phyloP scores from a whole-genome alignment of 2,113 vertebrate genomes.

The Conger conger region DNA sequence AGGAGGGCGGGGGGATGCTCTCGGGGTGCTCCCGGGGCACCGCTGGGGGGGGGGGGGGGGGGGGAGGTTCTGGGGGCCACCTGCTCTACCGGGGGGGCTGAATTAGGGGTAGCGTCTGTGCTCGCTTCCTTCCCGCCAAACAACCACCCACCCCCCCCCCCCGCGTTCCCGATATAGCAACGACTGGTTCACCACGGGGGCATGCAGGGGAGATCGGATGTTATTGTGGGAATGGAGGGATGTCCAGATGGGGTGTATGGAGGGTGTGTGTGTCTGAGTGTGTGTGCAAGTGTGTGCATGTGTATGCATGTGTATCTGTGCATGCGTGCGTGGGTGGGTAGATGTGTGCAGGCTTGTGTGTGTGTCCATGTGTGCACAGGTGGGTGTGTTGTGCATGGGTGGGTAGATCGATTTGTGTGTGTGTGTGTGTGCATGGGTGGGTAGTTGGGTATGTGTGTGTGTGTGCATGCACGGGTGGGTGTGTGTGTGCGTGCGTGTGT shows the following conservation, averaged over 20 bases:
- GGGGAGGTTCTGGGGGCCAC: neutral
- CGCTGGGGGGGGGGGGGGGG: neutral
- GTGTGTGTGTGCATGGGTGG: slow-evolving; percentile 40
- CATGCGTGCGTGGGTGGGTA: slow-evolving; percentile 22
- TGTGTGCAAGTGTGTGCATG: slow-evolving; percentile 43
- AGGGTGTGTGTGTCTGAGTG: slow-evolving; percentile 13
- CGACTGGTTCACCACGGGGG: no score
- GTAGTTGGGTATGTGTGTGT: neutral
- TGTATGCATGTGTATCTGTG: slow-evolving; percentile 55
- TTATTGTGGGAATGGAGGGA: neutral
- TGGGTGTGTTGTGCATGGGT: slow-evolving; percentile 56
- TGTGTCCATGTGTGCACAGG: slow-evolving; percentile 11
- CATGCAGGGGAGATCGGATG: neutral
- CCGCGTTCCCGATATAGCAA: neutral
- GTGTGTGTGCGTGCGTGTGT: slow-evolving; percentile 37
- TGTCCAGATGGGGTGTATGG: slow-evolving; percentile 1
- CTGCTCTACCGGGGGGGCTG: neutral
- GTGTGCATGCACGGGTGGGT: no score
- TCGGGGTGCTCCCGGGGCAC: neutral
- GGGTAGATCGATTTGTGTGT: no score
- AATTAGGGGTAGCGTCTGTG: neutral
- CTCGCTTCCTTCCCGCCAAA: neutral
- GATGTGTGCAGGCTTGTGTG: no score
- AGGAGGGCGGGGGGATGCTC: slow-evolving; percentile 36
- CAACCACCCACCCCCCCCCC: neutral